A percentile compares a stretch with the other conserved stretches of the same genome.
Conservation (phyloP, 2,113 vertebrate genomes). For the Perognathus longimembris region DNA sequence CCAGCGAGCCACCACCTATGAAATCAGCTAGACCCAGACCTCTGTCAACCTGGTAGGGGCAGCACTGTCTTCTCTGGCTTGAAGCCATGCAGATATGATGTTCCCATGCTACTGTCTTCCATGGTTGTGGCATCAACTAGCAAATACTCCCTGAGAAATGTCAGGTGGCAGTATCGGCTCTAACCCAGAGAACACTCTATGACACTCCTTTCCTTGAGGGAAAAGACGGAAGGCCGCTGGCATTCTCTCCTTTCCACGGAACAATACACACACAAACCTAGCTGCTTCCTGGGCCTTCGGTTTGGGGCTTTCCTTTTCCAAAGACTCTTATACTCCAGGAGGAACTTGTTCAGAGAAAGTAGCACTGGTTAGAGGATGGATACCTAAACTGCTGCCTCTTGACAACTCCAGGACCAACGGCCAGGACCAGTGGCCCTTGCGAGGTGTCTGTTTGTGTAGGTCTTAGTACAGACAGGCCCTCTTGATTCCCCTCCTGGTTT, state of each 20-base stretch:
- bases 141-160: neutral
- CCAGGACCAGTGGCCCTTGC: neutral
- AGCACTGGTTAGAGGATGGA: neutral
- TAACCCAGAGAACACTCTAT: neutral
- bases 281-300: neutral
- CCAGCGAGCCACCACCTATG: neutral
- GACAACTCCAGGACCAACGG: neutral
- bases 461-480: neutral
- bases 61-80: neutral
- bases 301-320: neutral
- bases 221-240: neutral
- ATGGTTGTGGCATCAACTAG: neutral
- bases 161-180: neutral
- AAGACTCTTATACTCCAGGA: neutral
- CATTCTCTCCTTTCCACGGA: neutral
- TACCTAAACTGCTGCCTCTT: neutral
- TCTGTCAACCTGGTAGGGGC: neutral
- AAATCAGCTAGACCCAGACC: neutral
- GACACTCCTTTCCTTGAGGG: neutral
- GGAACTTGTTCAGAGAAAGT: neutral
- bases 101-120: neutral
- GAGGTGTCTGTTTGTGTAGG: neutral
- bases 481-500: neutral
- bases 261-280: neutral
- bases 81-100: neutral